Conservation (phyloP, 2,888 invertebrate species). For the Nomada fabriciana region DNA sequence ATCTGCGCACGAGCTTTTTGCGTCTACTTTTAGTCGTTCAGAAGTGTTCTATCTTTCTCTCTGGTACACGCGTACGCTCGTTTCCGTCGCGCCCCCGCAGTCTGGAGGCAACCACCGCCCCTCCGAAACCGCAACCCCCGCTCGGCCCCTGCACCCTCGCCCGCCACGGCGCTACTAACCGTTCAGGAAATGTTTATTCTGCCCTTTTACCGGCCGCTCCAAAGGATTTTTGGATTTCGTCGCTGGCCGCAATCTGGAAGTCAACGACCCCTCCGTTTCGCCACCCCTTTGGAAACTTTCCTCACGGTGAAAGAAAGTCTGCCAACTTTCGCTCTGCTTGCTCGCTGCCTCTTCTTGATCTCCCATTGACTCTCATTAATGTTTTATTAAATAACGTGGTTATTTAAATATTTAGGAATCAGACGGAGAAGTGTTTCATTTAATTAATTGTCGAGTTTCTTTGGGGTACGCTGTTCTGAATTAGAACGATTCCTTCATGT, state of each 20-base stretch:
- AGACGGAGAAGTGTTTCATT: not conserved
- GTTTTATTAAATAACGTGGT: too few species aligned
- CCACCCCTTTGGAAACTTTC: not conserved
- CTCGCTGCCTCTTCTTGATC: not conserved
- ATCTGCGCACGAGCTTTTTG: slow-evolving; percentile 52
- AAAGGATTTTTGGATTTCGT: slow-evolving; percentile 78
- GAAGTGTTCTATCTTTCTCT: slow-evolving; percentile 61
- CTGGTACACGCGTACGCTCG: slow-evolving; percentile 39
- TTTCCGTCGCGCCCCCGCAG: slow-evolving; percentile 69
- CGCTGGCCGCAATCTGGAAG: slow-evolving; percentile 61
- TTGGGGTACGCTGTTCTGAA: too few species aligned
- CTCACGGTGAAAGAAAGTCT: not conserved
- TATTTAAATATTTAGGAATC: too few species aligned
- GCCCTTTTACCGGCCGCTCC: slow-evolving; percentile 72
- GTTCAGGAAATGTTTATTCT: slow-evolving; percentile 81
- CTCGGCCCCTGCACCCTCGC: slow-evolving; percentile 66
- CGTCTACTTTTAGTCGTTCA: slow-evolving; percentile 72
- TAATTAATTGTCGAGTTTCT: not conserved
- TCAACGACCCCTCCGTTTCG: slow-evolving; percentile 53
- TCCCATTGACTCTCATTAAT: too few species aligned
- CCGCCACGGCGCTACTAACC: slow-evolving; percentile 77
- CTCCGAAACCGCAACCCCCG: slow-evolving; percentile 79
- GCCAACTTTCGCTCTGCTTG: slow-evolving; percentile 1
- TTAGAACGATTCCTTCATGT: too few species aligned
- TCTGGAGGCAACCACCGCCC: slow-evolving; percentile 75